phyloP scores from a whole-genome alignment of 2,888 invertebrate species.

The Linyphia triangularis region DNA sequence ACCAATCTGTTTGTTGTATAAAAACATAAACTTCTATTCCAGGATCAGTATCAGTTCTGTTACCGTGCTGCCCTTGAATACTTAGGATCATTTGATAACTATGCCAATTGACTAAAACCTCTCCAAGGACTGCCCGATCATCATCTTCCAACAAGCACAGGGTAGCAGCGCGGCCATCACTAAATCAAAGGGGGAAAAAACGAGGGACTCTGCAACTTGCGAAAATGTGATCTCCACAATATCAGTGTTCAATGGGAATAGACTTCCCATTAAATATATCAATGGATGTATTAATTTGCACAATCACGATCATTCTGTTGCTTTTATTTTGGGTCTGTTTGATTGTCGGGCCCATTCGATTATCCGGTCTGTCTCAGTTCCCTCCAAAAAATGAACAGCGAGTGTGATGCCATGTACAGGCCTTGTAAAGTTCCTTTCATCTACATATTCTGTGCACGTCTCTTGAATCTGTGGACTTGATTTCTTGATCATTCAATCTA shows the following conservation, averaged over 20 bases:
- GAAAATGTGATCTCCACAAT: conserved; percentile 30
- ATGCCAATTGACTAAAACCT: conserved; percentile 79
- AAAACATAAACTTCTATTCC: neutral
- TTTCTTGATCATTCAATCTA: conserved; percentile 17
- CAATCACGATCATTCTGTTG: conserved; percentile 63
- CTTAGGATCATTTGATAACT: conserved; percentile 98
- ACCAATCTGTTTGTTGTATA: no score
- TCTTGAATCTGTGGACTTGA: conserved; percentile 21
- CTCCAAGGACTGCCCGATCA: conserved; percentile 57
- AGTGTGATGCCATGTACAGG: conserved; percentile 68
- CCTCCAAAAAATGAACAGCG: conserved; percentile 60
- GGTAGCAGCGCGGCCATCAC: conserved; percentile 52
- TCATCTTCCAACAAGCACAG: conserved; percentile 57
- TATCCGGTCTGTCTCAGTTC: conserved; percentile 48
- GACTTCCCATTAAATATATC: conserved; percentile 36
- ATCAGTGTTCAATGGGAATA: conserved; percentile 34
- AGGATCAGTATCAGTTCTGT: conserved; percentile 99
- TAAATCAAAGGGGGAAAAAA: conserved; percentile 6
- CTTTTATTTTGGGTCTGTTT: conserved; percentile 4
- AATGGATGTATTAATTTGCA: conserved; percentile 65
- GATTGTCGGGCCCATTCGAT: neutral
- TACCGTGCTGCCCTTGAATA: conserved; percentile 99
- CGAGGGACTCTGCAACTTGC: neutral
- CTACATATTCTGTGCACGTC: conserved; percentile 59
- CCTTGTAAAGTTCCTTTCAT: conserved; percentile 75